Evolutionary conservation across 1,140 invertebrate species (phyloP).

Genomic region (Pomacea maculata): DNA sequence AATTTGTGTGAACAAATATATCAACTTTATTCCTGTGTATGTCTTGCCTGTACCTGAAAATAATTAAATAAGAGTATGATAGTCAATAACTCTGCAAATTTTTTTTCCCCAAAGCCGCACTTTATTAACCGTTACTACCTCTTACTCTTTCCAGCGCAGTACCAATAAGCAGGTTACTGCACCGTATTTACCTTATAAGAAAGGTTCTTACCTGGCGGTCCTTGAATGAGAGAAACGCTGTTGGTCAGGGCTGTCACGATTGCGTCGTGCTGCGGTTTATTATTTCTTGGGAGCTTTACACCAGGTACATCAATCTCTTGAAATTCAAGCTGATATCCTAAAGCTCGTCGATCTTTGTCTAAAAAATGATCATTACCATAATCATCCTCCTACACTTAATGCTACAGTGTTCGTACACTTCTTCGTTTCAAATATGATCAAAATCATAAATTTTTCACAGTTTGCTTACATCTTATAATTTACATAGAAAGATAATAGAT

Average conservation of each 20-base stretch:
- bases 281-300: conserved; percentile 30
- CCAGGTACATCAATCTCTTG: neutral
- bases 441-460: neutral
- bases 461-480: neutral
- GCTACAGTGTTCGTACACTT: neutral
- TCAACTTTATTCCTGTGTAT: conserved; percentile 44
- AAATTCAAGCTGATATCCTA: too few species aligned
- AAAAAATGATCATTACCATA: neutral
- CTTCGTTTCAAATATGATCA: too few species aligned
- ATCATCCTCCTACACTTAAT: too few species aligned
- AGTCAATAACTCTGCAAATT: neutral
- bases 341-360: too few species aligned
- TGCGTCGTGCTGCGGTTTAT: conserved; percentile 36
- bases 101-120: neutral
- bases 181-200: neutral
- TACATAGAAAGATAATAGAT: neutral
- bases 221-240: conserved; percentile 50
- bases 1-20: conserved; percentile 44
- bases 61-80: neutral
- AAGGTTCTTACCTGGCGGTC: conserved; percentile 46
- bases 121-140: neutral
- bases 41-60: conserved; percentile 53
- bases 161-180: neutral
- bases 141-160: neutral
- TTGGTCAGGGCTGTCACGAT: conserved; percentile 36